Evolutionary conservation across 2,888 invertebrate genomes (phyloP).

Genomic region (Philopedon plagiatum): DNA sequence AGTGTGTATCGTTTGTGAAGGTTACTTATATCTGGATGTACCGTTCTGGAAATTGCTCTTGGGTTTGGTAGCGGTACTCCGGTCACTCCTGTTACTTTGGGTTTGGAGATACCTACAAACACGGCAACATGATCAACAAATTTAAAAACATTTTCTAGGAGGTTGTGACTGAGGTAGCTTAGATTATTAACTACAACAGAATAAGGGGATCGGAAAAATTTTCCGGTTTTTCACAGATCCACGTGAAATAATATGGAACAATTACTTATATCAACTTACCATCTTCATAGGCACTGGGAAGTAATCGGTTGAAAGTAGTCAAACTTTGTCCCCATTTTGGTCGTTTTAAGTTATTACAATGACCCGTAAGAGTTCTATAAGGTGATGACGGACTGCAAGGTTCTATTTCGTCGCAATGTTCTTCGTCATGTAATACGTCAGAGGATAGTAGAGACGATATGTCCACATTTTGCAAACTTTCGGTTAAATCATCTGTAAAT

Average conservation of each 20-base stretch:
- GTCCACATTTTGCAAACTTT: conserved; percentile 85
- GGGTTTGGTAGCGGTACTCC: conserved; percentile 89
- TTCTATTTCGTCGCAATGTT: conserved; percentile 79
- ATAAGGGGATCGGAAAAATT: too few relatives aligned
- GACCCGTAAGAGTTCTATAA: conserved; percentile 84
- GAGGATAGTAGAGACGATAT: conserved; percentile 79
- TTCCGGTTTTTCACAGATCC: too few relatives aligned
- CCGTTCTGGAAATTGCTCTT: conserved; percentile 86
- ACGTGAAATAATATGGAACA: too few relatives aligned
- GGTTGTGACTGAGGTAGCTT: too few relatives aligned
- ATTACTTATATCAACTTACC: too few relatives aligned
- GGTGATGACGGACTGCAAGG: conserved; percentile 81
- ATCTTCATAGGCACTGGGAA: conserved; percentile 91
- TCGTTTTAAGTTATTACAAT: conserved; percentile 90
- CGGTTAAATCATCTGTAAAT: conserved; percentile 79
- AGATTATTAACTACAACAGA: too few relatives aligned
- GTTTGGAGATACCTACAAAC: conserved; percentile 80
- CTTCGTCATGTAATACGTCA: conserved; percentile 73
- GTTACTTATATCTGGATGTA: conserved; percentile 94
- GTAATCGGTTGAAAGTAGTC: conserved; percentile 86
- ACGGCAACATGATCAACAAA: too few relatives aligned
- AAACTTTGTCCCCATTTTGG: conserved; percentile 87
- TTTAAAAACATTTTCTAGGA: too few relatives aligned
- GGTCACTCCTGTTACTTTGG: conserved; percentile 80
- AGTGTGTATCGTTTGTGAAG: conserved; percentile 89